These are phyloP conservation scores for Myxocyprinus asiaticus DNA, from an alignment of 2,113 vertebrate genomes.

Conservation along the genomic window DNA sequence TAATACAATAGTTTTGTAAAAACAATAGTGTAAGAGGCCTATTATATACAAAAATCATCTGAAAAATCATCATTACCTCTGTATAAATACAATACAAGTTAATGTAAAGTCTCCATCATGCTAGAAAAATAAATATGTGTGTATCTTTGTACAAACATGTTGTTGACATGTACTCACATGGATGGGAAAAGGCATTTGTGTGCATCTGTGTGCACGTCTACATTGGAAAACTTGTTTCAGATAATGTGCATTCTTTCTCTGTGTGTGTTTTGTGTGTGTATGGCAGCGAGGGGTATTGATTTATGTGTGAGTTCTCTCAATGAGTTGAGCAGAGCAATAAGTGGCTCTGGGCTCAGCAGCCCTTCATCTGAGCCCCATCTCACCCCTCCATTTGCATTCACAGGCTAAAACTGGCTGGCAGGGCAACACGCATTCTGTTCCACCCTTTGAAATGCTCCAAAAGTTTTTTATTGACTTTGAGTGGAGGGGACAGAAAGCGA, in stretches of 20 bases:
- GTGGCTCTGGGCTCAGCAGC: conserved; percentile 57
- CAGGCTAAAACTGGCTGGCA: conserved; percentile 66
- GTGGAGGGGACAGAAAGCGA: conserved; percentile 6
- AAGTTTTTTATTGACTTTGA: conserved; percentile 52
- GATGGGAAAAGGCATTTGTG: conserved; percentile 14
- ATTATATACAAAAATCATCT: too few species aligned
- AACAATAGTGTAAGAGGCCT: too few species aligned
- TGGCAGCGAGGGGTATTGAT: conserved; percentile 48
- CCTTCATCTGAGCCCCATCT: conserved; percentile 72
- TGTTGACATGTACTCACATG: not conserved
- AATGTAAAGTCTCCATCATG: too few species aligned
- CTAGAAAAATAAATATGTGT: too few species aligned
- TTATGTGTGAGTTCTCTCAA: conserved; percentile 35
- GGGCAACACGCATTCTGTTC: conserved; percentile 72
- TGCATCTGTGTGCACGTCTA: conserved; percentile 28
- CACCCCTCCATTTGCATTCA: conserved; percentile 77
- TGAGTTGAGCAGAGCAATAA: conserved; percentile 10
- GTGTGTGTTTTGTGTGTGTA: conserved; percentile 21
- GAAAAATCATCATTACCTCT: not conserved
- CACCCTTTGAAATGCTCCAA: conserved; percentile 68
- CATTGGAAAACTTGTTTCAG: not conserved
- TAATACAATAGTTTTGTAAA: too few species aligned
- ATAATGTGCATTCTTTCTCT: conserved; percentile 13
- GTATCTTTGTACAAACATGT: not conserved
- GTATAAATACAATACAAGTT: too few species aligned